Conservation (phyloP, 2,888 invertebrate species). For the Hipparchia semele region DNA sequence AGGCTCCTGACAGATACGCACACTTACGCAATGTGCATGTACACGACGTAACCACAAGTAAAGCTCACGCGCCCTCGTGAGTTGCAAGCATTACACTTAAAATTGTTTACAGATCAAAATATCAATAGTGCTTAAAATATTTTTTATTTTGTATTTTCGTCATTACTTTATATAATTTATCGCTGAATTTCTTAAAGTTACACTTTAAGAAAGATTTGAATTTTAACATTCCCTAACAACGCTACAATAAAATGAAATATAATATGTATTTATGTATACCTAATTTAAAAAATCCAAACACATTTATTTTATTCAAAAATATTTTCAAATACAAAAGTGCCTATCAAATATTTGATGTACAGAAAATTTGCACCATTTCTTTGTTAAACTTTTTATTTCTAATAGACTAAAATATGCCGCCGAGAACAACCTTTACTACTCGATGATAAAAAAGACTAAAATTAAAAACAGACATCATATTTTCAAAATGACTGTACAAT, state of each 20-base stretch:
- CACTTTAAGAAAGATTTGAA: too few relatives aligned
- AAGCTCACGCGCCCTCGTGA: too few relatives aligned
- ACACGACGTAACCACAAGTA: too few relatives aligned
- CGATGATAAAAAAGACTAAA: slow-evolving; percentile 14
- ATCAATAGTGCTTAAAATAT: background rate
- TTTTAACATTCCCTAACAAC: background rate
- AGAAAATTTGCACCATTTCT: slow-evolving; percentile 12
- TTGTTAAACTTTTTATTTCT: slow-evolving; percentile 1
- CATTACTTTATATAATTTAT: background rate
- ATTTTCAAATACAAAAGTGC: background rate
- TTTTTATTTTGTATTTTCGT: background rate
- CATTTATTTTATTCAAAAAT: background rate
- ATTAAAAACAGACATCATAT: background rate
- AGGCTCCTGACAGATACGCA: too few relatives aligned
- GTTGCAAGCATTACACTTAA: too few relatives aligned
- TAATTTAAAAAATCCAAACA: background rate
- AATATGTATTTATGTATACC: background rate
- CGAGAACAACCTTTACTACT: slow-evolving; percentile 19
- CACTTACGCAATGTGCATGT: too few relatives aligned
- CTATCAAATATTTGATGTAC: slow-evolving; percentile 2
- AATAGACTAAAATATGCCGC: background rate
- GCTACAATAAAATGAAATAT: background rate
- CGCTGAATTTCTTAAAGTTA: background rate
- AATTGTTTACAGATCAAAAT: background rate
- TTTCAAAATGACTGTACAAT: slow-evolving; percentile 2